Percentiles rank a stretch among this genome's conserved stretches.
These are phyloP conservation scores for Neodiprion fabricii DNA, from an alignment of 1,140 invertebrate genomes.

Conservation along the genomic window DNA sequence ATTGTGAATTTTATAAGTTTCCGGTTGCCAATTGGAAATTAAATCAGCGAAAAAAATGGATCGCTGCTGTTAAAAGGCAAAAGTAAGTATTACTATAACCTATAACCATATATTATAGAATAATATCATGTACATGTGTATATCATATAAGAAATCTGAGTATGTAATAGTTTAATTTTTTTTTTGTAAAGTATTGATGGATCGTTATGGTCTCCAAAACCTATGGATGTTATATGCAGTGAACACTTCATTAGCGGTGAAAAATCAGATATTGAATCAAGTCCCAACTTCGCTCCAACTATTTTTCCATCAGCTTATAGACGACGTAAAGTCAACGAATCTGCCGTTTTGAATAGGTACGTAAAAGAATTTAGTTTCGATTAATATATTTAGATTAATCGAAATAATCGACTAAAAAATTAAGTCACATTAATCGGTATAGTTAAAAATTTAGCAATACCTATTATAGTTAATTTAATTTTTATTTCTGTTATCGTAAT, in stretches of 20 bases:
- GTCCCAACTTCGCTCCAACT: slow-evolving; percentile 11
- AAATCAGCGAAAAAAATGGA: background rate
- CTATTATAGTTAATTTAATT: slow-evolving; percentile 26
- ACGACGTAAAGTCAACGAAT: no score
- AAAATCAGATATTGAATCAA: slow-evolving; percentile 26
- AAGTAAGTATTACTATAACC: no score
- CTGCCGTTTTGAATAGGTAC: no score
- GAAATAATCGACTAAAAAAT: no score
- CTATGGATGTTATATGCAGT: slow-evolving; percentile 28
- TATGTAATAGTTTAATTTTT: slow-evolving; percentile 3
- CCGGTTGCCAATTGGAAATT: slow-evolving; percentile 22
- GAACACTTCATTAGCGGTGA: slow-evolving; percentile 31
- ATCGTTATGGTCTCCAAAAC: slow-evolving; percentile 30
- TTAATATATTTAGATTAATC: no score
- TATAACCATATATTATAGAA: no score
- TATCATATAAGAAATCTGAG: slow-evolving; percentile 17
- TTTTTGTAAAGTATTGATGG: slow-evolving; percentile 32
- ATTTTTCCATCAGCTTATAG: no score
- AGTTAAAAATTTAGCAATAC: no score
- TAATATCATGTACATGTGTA: no score
- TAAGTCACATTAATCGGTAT: no score
- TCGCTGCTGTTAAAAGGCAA: no score
- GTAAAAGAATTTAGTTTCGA: no score
- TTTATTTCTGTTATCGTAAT: slow-evolving; percentile 3
- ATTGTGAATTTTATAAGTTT: slow-evolving; percentile 28